Conservation (phyloP, 2,888 invertebrate genomes). For the Melieria picta region DNA sequence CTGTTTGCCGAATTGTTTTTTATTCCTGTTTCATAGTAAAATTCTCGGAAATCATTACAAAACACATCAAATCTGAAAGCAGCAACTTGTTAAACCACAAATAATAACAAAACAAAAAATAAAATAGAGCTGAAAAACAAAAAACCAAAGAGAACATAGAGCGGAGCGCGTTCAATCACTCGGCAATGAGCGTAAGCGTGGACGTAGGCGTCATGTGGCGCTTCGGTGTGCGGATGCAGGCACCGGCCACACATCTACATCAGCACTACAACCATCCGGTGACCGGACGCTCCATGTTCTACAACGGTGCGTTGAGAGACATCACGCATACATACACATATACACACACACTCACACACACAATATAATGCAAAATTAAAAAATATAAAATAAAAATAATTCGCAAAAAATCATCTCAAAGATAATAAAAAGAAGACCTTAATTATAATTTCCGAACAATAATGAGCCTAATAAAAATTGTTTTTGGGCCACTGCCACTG, state of each 20-base stretch:
- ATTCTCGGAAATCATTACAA: no score
- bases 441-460: no score
- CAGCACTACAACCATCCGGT: constrained; percentile 41
- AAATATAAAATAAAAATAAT: constrained; percentile 14
- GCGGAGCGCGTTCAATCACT: not conserved
- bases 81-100: not conserved
- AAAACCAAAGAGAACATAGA: not conserved
- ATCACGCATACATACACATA: not conserved
- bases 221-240: constrained; percentile 65
- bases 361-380: not conserved
- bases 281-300: constrained; percentile 58
- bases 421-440: no score
- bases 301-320: constrained; percentile 51
- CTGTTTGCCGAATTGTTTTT: no score
- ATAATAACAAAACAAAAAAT: not conserved
- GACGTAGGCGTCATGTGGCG: constrained; percentile 67
- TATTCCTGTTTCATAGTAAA: no score
- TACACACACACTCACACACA: not conserved
- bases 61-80: no score
- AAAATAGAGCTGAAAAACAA: not conserved
- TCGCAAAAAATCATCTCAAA: no score
- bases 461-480: no score
- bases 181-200: constrained; percentile 65
- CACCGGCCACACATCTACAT: constrained; percentile 52
- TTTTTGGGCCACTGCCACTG: no score